phyloP scores from a whole-genome alignment of 2,113 vertebrate species.

The Pangasianodon gigas region DNA sequence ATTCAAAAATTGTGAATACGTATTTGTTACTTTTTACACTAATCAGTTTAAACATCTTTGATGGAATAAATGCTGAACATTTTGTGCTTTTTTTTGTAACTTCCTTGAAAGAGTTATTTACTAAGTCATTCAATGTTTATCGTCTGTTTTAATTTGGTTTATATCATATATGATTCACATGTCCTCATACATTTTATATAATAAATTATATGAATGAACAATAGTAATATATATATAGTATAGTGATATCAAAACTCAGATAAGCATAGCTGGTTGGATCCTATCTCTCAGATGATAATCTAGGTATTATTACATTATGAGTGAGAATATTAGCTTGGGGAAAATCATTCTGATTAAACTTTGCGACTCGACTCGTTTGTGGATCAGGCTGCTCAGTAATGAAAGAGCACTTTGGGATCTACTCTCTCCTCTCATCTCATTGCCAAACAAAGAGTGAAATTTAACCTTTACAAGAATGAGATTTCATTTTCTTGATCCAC shows the following conservation, averaged over 20 bases:
- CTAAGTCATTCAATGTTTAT: not conserved
- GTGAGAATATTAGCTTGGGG: slow-evolving; percentile 58
- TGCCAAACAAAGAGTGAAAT: slow-evolving; percentile 58
- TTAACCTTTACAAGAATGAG: slow-evolving; percentile 60
- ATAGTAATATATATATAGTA: not conserved
- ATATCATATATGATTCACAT: not conserved
- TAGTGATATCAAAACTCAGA: slow-evolving; percentile 6
- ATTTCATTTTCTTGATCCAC: slow-evolving; percentile 56
- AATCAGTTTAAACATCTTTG: not conserved
- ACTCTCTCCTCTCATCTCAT: slow-evolving; percentile 38
- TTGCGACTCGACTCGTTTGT: slow-evolving; percentile 57
- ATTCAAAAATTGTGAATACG: not conserved
- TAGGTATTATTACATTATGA: slow-evolving; percentile 56
- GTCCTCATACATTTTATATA: not conserved
- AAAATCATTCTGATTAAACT: slow-evolving; percentile 59
- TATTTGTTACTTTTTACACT: not conserved
- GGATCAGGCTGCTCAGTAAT: slow-evolving; percentile 63
- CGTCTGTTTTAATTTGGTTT: not conserved
- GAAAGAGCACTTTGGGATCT: slow-evolving; percentile 53
- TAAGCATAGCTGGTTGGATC: slow-evolving; percentile 43
- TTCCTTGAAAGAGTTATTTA: not conserved
- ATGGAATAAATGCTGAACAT: not conserved
- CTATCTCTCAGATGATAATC: slow-evolving; percentile 51
- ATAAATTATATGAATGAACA: not conserved
- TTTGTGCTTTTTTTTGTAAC: not conserved